A percentile compares a stretch with the other conserved stretches of the same genome.
phyloP scores from a whole-genome alignment of 2,888 invertebrate genomes.

The Pyrochroa serraticornis region DNA sequence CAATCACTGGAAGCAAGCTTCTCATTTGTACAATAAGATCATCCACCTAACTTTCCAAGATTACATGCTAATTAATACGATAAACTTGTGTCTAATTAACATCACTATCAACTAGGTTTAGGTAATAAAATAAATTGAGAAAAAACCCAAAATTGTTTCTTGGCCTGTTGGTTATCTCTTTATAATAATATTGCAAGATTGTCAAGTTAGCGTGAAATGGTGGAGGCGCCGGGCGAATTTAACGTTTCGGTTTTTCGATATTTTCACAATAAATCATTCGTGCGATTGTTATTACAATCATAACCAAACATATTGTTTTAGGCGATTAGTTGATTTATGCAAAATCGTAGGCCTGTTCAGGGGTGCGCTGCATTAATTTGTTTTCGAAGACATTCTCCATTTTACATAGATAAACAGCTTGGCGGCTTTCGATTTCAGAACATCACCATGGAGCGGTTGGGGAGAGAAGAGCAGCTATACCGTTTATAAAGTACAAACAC shows the following conservation, averaged over 20 bases:
- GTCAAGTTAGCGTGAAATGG: too few relatives aligned
- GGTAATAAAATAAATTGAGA: too few relatives aligned
- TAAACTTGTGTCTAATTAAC: too few relatives aligned
- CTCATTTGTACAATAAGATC: too few relatives aligned
- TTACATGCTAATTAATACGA: too few relatives aligned
- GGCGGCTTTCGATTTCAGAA: constrained; percentile 25
- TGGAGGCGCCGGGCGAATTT: too few relatives aligned
- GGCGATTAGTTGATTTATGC: constrained; percentile 28
- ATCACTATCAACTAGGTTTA: too few relatives aligned
- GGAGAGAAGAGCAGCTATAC: constrained; percentile 9
- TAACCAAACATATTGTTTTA: constrained; percentile 19
- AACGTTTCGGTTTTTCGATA: background rate
- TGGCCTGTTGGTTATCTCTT: too few relatives aligned
- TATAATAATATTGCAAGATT: too few relatives aligned
- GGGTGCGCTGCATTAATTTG: constrained; percentile 18
- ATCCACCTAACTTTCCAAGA: too few relatives aligned
- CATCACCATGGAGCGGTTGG: constrained; percentile 1
- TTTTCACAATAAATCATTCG: background rate
- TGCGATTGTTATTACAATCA: background rate
- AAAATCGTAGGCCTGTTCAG: constrained; percentile 12
- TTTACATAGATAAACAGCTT: constrained; percentile 28
- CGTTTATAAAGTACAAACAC: constrained; percentile 20
- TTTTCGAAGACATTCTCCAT: constrained; percentile 24
- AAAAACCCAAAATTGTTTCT: too few relatives aligned
- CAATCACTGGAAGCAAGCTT: too few relatives aligned